Conservation (phyloP, 2,888 invertebrate species). For the Diogma glabrata region DNA sequence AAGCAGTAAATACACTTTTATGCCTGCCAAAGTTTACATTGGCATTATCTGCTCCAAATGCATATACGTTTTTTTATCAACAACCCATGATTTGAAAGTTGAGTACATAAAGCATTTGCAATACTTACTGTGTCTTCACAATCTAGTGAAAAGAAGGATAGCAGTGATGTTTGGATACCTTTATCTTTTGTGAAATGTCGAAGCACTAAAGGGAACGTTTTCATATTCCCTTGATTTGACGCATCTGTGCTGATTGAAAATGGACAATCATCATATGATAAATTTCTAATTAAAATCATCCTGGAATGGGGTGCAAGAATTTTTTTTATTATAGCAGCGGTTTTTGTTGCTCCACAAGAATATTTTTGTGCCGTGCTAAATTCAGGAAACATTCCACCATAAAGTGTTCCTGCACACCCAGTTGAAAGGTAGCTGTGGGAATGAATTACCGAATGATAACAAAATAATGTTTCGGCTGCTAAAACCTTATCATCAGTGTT, state of each 20-base stretch:
- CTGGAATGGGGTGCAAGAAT: neutral
- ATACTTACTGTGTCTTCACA: too few relatives aligned
- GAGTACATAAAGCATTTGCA: too few relatives aligned
- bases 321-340: neutral
- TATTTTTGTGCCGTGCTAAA: neutral
- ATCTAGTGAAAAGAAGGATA: neutral
- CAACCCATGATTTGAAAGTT: too few relatives aligned
- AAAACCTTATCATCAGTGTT: neutral
- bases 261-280: neutral
- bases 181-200: neutral
- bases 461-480: neutral
- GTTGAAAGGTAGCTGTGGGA: neutral
- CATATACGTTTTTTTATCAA: too few relatives aligned
- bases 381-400: neutral
- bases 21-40: neutral
- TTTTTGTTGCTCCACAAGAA: neutral
- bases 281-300: neutral
- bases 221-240: neutral
- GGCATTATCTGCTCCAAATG: too few relatives aligned
- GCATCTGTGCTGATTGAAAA: neutral
- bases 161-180: neutral
- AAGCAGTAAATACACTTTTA: slow-evolving; percentile 13
- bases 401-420: neutral
- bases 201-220: neutral
- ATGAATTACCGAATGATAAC: neutral